A percentile compares a stretch with the other conserved stretches of the same genome.
Conservation (phyloP, 2,888 invertebrate species). For the Sclerodermus sp. region DNA sequence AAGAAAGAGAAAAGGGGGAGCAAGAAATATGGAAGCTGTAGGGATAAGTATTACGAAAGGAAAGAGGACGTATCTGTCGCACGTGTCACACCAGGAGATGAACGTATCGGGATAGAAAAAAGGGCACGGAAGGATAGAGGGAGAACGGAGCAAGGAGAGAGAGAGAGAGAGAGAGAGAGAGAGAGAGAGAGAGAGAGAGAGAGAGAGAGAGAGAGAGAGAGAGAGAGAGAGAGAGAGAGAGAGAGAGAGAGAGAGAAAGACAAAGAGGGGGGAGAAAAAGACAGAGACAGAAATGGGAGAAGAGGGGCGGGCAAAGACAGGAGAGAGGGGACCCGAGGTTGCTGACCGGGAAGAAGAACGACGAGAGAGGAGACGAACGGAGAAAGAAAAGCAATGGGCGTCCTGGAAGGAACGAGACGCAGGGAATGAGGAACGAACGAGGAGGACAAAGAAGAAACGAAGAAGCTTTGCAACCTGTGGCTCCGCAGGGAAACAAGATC, state of each 20-base stretch:
- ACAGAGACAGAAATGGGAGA: too few relatives aligned
- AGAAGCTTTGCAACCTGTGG: neutral
- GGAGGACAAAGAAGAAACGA: neutral
- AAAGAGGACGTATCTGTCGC: too few relatives aligned
- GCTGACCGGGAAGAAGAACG: neutral
- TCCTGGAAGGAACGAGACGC: neutral
- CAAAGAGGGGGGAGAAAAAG: too few relatives aligned
- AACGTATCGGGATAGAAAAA: too few relatives aligned
- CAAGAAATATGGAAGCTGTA: too few relatives aligned
- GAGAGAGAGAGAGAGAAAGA: neutral
- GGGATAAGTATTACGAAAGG: too few relatives aligned
- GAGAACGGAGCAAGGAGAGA: neutral
- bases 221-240: neutral
- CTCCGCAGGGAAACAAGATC: too few relatives aligned
- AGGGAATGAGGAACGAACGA: slow-evolving; percentile 6
- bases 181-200: too few relatives aligned
- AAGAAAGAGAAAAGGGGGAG: neutral
- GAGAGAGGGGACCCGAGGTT: neutral
- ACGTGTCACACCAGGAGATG: too few relatives aligned
- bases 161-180: neutral
- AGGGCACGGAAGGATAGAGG: too few relatives aligned
- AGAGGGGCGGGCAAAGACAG: neutral
- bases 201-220: too few relatives aligned
- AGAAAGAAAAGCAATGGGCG: neutral
- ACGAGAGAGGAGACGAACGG: neutral